phyloP scores from a whole-genome alignment of 2,888 invertebrate genomes.

The Caenorhabditis panamensis region DNA sequence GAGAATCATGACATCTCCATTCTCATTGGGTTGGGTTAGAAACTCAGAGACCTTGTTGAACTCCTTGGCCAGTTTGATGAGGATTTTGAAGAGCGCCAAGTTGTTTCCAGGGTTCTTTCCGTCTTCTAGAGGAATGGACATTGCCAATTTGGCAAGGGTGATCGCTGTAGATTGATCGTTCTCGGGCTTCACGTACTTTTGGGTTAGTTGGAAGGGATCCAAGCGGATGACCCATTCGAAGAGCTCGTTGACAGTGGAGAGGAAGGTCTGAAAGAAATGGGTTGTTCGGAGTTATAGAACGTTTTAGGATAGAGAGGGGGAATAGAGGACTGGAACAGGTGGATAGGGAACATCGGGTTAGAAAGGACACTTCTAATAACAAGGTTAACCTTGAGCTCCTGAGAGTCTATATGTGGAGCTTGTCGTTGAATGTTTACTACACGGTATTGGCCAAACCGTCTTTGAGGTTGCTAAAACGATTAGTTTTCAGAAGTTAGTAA shows the following conservation, averaged over 20 bases:
- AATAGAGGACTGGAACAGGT: background rate
- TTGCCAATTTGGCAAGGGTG: conserved; percentile 41
- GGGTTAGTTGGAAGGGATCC: conserved; percentile 46
- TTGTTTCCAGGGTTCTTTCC: conserved; percentile 42
- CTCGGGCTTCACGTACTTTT: conserved; percentile 26
- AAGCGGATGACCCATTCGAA: conserved; percentile 57
- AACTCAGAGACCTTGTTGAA: conserved; percentile 40
- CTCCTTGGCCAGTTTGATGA: conserved; percentile 45
- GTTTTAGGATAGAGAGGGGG: background rate
- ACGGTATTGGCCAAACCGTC: too few relatives aligned
- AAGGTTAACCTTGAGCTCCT: conserved; percentile 36
- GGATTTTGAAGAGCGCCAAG: conserved; percentile 53
- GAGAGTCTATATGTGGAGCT: conserved; percentile 47
- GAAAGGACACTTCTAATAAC: background rate
- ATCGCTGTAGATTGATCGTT: conserved; percentile 10
- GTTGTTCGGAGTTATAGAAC: too few relatives aligned
- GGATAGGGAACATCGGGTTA: conserved; percentile 1
- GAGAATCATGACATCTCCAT: conserved; percentile 28
- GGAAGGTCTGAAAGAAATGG: conserved; percentile 39
- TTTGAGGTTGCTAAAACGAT: too few relatives aligned
- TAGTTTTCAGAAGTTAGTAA: too few relatives aligned
- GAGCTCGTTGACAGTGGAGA: conserved; percentile 48
- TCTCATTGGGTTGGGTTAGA: conserved; percentile 34
- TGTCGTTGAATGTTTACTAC: background rate
- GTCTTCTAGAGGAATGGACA: conserved; percentile 44